Evolutionary conservation across 2,797 vertebrate genomes (phyloP).

Genomic region (Premnoplex brunnescens): DNA sequence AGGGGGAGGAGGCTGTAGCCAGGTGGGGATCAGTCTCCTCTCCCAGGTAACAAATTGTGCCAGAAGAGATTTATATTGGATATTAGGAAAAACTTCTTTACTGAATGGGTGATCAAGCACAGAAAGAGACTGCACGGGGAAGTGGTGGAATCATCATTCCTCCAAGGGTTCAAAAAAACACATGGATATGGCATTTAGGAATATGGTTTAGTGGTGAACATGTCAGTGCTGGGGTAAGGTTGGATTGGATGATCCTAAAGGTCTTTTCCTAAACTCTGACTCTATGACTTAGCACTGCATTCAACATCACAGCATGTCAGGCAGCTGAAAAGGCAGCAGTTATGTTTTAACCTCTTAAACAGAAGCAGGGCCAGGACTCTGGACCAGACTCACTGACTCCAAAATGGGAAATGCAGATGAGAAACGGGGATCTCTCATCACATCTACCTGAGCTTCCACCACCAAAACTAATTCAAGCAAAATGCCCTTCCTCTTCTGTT

Average conservation of each 20-base stretch:
- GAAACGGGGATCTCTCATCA: background rate
- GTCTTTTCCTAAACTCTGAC: background rate
- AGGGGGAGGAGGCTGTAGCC: background rate
- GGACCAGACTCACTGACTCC: background rate
- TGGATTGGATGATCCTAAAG: background rate
- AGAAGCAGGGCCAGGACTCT: background rate
- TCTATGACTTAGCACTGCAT: background rate
- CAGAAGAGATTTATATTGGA: background rate
- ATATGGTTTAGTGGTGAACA: background rate
- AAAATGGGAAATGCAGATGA: rapidly evolving
- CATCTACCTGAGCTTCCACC: background rate
- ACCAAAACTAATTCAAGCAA: background rate
- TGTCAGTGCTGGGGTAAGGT: background rate
- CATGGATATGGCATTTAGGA: background rate
- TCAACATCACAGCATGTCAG: background rate
- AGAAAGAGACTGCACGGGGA: background rate
- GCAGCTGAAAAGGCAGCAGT: background rate
- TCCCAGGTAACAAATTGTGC: background rate
- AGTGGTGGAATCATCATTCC: background rate
- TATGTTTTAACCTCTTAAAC: background rate
- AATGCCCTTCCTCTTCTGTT: background rate
- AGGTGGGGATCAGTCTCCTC: background rate
- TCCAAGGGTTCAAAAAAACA: background rate
- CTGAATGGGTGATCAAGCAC: background rate
- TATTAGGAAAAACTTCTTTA: background rate